A percentile compares a stretch with the other conserved stretches of the same genome.
Conservation (phyloP, 2,888 invertebrate genomes). For the Luffia ferchaultella region DNA sequence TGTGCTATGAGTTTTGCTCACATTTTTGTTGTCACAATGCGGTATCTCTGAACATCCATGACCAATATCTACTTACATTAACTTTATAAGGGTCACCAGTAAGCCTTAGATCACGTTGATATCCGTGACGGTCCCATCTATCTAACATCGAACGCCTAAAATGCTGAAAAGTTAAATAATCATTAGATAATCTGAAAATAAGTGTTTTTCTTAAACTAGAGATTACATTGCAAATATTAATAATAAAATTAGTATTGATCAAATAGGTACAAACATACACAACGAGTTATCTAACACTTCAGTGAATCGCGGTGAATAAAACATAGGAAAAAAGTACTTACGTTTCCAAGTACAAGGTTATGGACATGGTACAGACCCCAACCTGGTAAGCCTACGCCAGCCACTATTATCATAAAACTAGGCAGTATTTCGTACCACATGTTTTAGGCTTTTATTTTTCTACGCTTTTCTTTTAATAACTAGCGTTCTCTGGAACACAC, state of each 20-base stretch:
- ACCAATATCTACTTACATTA: slow-evolving; percentile 64
- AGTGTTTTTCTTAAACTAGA: no score
- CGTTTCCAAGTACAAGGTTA: slow-evolving; percentile 69
- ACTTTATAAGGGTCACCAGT: slow-evolving; percentile 69
- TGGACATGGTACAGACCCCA: slow-evolving; percentile 69
- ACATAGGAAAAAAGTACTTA: no score
- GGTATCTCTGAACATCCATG: no score
- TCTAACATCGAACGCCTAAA: slow-evolving; percentile 62
- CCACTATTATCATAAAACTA: slow-evolving; percentile 66
- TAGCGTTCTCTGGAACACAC: no score
- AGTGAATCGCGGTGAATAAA: slow-evolving; percentile 31
- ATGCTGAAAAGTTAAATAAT: slow-evolving; percentile 40
- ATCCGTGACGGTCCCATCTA: slow-evolving; percentile 60
- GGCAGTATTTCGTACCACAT: slow-evolving; percentile 82
- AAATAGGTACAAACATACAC: no score
- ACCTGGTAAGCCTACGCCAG: slow-evolving; percentile 67
- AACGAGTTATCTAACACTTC: slow-evolving; percentile 45
- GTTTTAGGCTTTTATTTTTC: no score
- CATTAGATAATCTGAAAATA: no score
- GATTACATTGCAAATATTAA: no score
- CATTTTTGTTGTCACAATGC: no score
- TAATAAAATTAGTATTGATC: no score
- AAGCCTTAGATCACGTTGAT: slow-evolving; percentile 69
- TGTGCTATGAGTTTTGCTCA: no score
- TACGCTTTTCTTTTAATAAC: no score